Base-by-base conservation (phyloP, 2,797 vertebrate species). In the Pseudopleuronectes americanus region DNA sequence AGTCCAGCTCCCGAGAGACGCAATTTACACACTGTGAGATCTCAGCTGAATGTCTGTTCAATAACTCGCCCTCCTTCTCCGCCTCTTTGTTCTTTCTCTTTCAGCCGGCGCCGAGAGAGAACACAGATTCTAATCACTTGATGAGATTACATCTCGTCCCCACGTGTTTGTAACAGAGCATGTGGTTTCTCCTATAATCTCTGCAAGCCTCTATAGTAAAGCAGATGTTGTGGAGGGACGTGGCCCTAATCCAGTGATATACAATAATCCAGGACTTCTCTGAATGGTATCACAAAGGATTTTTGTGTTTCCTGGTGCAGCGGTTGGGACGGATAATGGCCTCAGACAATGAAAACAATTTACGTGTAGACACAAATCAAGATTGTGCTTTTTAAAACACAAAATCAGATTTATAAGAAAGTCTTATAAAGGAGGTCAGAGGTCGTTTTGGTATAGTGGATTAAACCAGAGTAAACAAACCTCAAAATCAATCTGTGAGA, bases 141-240 rank as follows among this genome's bases (percentile, higher is more conserved):
- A 93, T 87, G 82, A 91, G 91, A 93, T 93, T 92, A 92, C 91
- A 92, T 84, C 79, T 80, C 65, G 76, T 52, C 72, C 74, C 84
- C 83, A 57, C 84, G 87, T 90, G 87, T 87, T 88, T 88, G 88
- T 84, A 88, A 89, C 80, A 55, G 84, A 92, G 86, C 82, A 81
- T 73, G 81, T 31, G 71, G 68, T 84, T 89, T 21, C 80, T 47
- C 53, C 48, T 22, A 45, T 90, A 90, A 91, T 91, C 90, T 91
- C 79, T 28, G 36, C 17, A 61, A 85, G 87, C 81, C 78, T 85
- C 85, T 64, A 77, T 76, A 77, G 74, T 77, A 83, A 90, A 90
- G 79, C 90, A 91, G 85, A 89, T 90, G 89, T 82, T 61, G 53
- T 53, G 60, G 71, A 83, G 74, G 78, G 82, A 84, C 77, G 66